Conservation (phyloP, 2,888 invertebrate genomes). For the Habroteleia sp. region DNA sequence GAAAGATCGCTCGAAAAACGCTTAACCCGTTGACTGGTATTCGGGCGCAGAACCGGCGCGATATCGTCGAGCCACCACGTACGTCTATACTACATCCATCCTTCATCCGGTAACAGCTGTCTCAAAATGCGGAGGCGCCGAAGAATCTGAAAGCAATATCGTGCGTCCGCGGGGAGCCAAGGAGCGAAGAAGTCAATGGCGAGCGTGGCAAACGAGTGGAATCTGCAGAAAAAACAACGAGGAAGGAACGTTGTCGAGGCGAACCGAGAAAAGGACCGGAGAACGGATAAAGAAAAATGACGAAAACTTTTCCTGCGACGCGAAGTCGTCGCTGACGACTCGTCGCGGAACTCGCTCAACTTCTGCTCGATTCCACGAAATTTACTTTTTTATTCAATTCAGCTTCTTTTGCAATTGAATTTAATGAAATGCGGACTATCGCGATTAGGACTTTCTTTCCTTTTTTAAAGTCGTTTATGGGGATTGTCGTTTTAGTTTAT, state of each 20-base stretch:
- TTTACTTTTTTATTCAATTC: slow-evolving; percentile 5
- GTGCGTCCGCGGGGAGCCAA: slow-evolving; percentile 62
- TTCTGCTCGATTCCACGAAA: slow-evolving; percentile 3
- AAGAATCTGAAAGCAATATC: slow-evolving; percentile 77
- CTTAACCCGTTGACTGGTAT: slow-evolving; percentile 54
- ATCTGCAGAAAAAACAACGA: slow-evolving; percentile 55
- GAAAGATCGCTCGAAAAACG: slow-evolving; percentile 12
- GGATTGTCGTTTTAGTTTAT: no score
- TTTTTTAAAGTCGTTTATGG: no score
- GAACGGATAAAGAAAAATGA: slow-evolving; percentile 57
- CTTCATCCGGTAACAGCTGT: slow-evolving; percentile 74
- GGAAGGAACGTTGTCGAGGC: slow-evolving; percentile 38
- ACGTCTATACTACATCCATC: slow-evolving; percentile 62
- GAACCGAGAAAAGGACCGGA: slow-evolving; percentile 37
- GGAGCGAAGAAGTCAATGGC: slow-evolving; percentile 58
- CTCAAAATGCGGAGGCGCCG: slow-evolving; percentile 71
- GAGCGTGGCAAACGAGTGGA: slow-evolving; percentile 55
- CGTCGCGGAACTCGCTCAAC: slow-evolving; percentile 4
- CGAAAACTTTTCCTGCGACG: slow-evolving; percentile 54
- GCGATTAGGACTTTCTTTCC: no score
- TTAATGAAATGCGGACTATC: no score
- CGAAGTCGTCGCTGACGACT: neutral
- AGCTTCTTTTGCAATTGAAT: no score
- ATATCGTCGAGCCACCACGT: slow-evolving; percentile 48
- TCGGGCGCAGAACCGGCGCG: slow-evolving; percentile 51